Percentiles rank a stretch among this genome's conserved stretches.
Conservation (phyloP, 1,140 invertebrate species). For the Neodiprion pinetum region DNA sequence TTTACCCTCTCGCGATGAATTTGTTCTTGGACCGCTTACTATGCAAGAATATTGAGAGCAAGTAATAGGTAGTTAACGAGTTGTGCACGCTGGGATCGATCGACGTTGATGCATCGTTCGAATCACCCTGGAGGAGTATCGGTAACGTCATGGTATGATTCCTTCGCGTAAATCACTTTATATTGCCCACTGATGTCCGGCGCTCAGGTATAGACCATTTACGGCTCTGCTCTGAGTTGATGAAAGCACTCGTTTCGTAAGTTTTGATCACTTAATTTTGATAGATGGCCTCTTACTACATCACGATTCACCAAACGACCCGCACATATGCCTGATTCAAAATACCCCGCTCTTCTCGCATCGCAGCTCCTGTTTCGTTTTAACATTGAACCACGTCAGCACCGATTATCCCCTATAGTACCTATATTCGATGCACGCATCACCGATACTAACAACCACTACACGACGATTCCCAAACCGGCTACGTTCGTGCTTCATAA, state of each 20-base stretch:
- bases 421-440: too few relatives aligned
- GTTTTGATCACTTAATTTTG: constrained; percentile 7
- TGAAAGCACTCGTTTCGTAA: background rate
- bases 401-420: too few relatives aligned
- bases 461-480: too few relatives aligned
- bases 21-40: too few relatives aligned
- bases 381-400: background rate
- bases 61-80: background rate
- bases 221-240: background rate
- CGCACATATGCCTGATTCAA: background rate
- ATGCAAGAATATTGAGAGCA: too few relatives aligned
- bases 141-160: background rate
- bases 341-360: background rate
- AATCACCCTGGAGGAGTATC: background rate
- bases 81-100: background rate
- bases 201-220: background rate
- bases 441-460: too few relatives aligned
- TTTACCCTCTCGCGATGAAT: too few relatives aligned
- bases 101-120: constrained; percentile 5
- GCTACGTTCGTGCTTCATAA: too few relatives aligned
- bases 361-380: background rate
- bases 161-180: background rate
- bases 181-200: background rate
- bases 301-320: background rate
- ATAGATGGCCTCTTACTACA: background rate